Conservation (phyloP, 1,140 invertebrate species). For the Drosophila aff. region DNA sequence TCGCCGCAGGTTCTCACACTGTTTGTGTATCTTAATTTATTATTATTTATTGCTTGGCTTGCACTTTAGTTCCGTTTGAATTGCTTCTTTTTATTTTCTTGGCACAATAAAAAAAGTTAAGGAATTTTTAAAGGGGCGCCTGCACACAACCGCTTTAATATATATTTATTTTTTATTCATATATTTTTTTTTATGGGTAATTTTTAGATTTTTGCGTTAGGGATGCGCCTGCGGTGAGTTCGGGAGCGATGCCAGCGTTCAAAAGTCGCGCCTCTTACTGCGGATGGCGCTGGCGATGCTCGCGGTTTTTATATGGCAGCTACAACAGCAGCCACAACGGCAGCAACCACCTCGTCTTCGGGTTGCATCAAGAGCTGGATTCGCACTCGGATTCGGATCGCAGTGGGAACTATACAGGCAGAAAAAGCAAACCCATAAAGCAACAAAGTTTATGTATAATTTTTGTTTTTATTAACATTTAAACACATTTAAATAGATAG, state of each 20-base stretch:
- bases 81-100: background rate
- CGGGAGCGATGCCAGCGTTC: slow-evolving; percentile 61
- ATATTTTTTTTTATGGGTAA: background rate
- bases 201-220: slow-evolving; percentile 1
- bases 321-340: slow-evolving; percentile 21
- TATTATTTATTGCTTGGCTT: slow-evolving; percentile 10
- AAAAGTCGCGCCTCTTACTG: slow-evolving; percentile 80
- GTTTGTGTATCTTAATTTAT: slow-evolving; percentile 4
- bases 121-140: background rate
- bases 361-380: slow-evolving; percentile 71
- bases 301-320: slow-evolving; percentile 72
- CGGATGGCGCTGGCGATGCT: slow-evolving; percentile 66
- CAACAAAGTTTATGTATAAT: background rate
- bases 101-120: slow-evolving; percentile 13
- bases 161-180: background rate
- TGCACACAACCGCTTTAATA: slow-evolving; percentile 2
- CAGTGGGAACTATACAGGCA: background rate
- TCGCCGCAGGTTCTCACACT: slow-evolving; percentile 51
- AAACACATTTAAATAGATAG: background rate
- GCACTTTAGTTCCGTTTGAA: slow-evolving; percentile 9
- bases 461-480: too few species aligned
- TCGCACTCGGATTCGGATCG: slow-evolving; percentile 20
- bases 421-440: background rate
- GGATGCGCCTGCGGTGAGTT: background rate
- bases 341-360: slow-evolving; percentile 52